A percentile compares a stretch with the other conserved stretches of the same genome.
Conservation (phyloP, 2,888 invertebrate genomes). For the Vanessa cardui region DNA sequence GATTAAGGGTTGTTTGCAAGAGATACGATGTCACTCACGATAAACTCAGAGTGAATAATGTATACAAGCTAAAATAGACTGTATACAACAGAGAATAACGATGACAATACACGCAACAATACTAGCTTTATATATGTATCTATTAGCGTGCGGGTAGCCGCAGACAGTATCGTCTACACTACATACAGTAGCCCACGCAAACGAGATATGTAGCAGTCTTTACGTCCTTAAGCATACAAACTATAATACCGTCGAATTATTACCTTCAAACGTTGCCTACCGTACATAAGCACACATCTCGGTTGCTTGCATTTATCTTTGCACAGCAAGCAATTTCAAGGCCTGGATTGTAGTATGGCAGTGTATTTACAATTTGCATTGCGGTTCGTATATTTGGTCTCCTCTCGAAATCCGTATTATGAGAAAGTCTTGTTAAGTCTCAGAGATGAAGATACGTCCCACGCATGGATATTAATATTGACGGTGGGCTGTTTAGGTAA, state of each 20-base stretch:
- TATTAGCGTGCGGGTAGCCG: constrained; percentile 38
- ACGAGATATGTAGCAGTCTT: constrained; percentile 10
- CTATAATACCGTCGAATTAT: constrained; percentile 20
- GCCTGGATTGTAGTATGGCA: constrained; percentile 42
- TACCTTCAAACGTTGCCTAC: constrained; percentile 20
- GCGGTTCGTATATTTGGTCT: constrained; percentile 45
- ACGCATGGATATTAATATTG: constrained; percentile 42
- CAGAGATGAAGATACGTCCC: constrained; percentile 43
- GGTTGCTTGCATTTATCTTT: constrained; percentile 46
- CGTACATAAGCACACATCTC: constrained; percentile 41
- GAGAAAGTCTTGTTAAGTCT: constrained; percentile 42
- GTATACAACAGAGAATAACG: constrained; percentile 5
- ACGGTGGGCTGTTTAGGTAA: constrained; percentile 40
- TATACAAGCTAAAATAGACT: constrained; percentile 6
- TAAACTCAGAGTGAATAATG: constrained; percentile 9
- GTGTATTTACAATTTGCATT: constrained; percentile 47
- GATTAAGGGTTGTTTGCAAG: constrained; percentile 40
- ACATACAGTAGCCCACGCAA: constrained; percentile 18
- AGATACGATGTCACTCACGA: constrained; percentile 24
- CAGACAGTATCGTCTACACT: constrained; percentile 36
- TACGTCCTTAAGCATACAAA: constrained; percentile 23
- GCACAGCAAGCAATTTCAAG: constrained; percentile 47
- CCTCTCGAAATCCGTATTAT: constrained; percentile 44
- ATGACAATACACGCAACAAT: not conserved
- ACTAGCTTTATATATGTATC: constrained; percentile 27